Conservation (phyloP, 2,797 vertebrate genomes). For the Percopsis omiscomaycus region DNA sequence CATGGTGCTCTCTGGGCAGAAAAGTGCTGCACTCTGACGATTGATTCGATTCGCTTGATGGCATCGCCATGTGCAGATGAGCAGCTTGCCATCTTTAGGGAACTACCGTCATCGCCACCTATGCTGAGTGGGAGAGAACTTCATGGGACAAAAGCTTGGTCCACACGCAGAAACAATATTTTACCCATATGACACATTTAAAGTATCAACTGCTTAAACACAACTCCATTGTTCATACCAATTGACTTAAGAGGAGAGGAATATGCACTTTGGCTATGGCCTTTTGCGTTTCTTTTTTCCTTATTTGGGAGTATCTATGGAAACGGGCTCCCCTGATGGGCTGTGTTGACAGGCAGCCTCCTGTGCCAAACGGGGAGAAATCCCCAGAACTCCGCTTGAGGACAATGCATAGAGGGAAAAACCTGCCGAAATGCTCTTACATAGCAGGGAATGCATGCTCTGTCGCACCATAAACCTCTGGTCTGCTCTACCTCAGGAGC, state of each 20-base stretch:
- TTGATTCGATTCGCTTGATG: slow-evolving; percentile 47
- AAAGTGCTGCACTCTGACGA: slow-evolving; percentile 25
- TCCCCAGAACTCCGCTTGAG: slow-evolving; percentile 48
- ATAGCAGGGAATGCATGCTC: slow-evolving; percentile 21
- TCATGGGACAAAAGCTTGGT: slow-evolving; percentile 14
- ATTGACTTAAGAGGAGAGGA: slow-evolving; percentile 38
- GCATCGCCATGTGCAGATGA: slow-evolving; percentile 48
- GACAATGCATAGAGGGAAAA: slow-evolving; percentile 59
- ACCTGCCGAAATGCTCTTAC: slow-evolving; percentile 26
- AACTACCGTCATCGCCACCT: too few species aligned
- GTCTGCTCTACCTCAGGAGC: neutral
- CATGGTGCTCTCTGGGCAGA: neutral
- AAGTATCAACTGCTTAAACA: slow-evolving; percentile 48
- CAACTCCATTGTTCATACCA: slow-evolving; percentile 50
- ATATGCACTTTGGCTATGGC: slow-evolving; percentile 48
- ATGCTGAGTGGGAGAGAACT: neutral
- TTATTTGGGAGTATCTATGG: slow-evolving; percentile 62
- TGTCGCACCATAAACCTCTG: slow-evolving; percentile 11
- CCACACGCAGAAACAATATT: neutral
- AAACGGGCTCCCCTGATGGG: slow-evolving; percentile 58
- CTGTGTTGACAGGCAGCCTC: slow-evolving; percentile 61
- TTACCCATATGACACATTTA: slow-evolving; percentile 42
- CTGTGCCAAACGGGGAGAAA: slow-evolving; percentile 54
- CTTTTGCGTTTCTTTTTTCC: slow-evolving; percentile 31
- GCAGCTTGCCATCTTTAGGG: neutral